Percentiles rank a stretch among this genome's conserved stretches.
Evolutionary conservation across 1,140 invertebrate genomes (phyloP).

Genomic region (Bombus picipes): DNA sequence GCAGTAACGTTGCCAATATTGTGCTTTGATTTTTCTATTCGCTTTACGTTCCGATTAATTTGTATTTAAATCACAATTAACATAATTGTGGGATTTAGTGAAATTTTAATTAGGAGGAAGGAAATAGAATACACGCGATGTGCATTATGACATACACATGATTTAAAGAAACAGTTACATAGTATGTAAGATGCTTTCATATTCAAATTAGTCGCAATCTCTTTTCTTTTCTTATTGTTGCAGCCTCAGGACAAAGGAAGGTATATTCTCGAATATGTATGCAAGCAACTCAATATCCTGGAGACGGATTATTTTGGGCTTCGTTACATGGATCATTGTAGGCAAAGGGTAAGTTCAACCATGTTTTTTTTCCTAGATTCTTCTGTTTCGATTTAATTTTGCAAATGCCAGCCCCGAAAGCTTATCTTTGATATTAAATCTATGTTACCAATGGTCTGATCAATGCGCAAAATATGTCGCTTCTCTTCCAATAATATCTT

Average conservation of each 20-base stretch:
- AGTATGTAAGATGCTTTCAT: too few relatives aligned
- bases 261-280: constrained; percentile 96
- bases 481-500: too few relatives aligned
- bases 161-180: too few relatives aligned
- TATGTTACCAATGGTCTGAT: background rate
- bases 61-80: too few relatives aligned
- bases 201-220: background rate
- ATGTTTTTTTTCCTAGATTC: background rate
- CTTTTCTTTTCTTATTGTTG: constrained; percentile 68
- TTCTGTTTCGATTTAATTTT: background rate
- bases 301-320: constrained; percentile 99
- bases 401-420: background rate
- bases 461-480: too few relatives aligned
- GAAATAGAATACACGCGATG: too few relatives aligned
- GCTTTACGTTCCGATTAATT: too few relatives aligned
- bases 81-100: too few relatives aligned
- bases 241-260: constrained; percentile 97
- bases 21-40: too few relatives aligned
- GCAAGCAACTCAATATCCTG: constrained; percentile 95
- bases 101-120: too few relatives aligned
- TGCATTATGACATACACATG: too few relatives aligned
- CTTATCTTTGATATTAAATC: background rate
- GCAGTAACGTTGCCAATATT: too few relatives aligned
- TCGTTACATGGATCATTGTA: constrained; percentile 95
- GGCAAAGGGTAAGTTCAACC: constrained; percentile 91